Evolutionary conservation across 2,113 vertebrate genomes (phyloP), one percentile per base, ranked within the genome.

Genomic region (Hippolais icterina): DNA sequence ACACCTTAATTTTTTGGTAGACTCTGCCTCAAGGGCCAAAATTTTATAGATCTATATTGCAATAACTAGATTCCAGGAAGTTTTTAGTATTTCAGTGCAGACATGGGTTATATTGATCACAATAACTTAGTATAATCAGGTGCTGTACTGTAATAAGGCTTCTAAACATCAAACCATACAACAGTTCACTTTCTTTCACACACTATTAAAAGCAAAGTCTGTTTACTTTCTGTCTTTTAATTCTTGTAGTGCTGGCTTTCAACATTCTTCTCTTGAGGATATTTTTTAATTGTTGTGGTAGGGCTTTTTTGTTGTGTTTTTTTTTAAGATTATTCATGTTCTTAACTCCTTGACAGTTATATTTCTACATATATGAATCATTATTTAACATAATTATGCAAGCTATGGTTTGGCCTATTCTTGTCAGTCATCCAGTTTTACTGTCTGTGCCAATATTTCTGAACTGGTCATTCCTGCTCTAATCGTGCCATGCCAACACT

Each of bases 401-500:
- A 79, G n/a, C 61, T 33, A 35, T 5, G 9, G 17, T 56, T 79
- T 88, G 56, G 15, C 56, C 42, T 75, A 6, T 69, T 93, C 41
- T 82, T 93, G 44, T 75, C 74, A 79, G 35, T 71, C 52, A 82
- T 42, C 52, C 61, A 39, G n/a, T 61, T 87, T 79, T 1, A 2
- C 25, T 83, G 20, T 57, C 23, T 59, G 60, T 66, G 52, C 21
- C 76, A 91, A 19, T 19, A 65, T 53, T 85, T 94, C 50, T 74
- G 57, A 90, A n/a, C 35, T 39, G 14, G 21, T 29, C 18, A 33
- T 50, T 53, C 33, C 25, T 70, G 18, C 23, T 46, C 29, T 41
- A 59, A 71, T 16, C 0, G 0, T 79, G n/a, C 33, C 47, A 35
- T 21, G 4, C 11, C 1, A 1, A 50, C 35, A 31, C 41, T 72